These are phyloP conservation scores for Diarsia rubi DNA, from an alignment of 2,888 invertebrate genomes.

Conservation along the genomic window DNA sequence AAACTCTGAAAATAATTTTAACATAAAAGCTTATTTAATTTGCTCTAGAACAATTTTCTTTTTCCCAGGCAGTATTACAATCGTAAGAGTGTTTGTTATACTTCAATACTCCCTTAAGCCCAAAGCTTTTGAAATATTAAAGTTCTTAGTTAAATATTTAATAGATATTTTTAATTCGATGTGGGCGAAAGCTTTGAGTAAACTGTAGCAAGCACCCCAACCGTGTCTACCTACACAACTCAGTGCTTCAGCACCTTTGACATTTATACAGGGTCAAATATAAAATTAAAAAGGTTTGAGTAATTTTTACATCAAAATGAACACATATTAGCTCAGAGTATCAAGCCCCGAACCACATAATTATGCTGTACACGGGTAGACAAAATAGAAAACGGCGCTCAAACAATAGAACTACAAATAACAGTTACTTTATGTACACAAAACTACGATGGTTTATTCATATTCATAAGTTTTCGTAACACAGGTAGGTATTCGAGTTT, in stretches of 20 bases:
- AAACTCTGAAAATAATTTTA: not conserved
- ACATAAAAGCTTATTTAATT: slow-evolving; percentile 2
- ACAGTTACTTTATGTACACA: slow-evolving; percentile 9
- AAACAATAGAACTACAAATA: slow-evolving; percentile 21
- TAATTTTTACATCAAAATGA: slow-evolving; percentile 3
- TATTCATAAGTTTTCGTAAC: slow-evolving; percentile 38
- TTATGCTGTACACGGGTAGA: not conserved
- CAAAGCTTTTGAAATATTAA: slow-evolving; percentile 18
- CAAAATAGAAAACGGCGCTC: not conserved
- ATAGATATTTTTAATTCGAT: slow-evolving; percentile 31
- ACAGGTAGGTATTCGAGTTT: slow-evolving; percentile 27
- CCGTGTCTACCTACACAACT: slow-evolving; percentile 13
- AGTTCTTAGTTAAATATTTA: slow-evolving; percentile 20
- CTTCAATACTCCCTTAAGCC: slow-evolving; percentile 9
- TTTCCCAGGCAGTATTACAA: not conserved
- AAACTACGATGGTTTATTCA: slow-evolving; percentile 31
- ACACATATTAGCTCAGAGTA: not conserved
- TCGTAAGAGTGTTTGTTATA: slow-evolving; percentile 5
- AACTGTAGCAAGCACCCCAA: slow-evolving; percentile 8
- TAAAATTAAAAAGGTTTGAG: slow-evolving; percentile 27
- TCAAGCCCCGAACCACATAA: not conserved
- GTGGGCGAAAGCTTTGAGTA: slow-evolving; percentile 40
- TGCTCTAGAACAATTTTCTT: not conserved
- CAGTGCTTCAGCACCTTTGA: slow-evolving; percentile 33
- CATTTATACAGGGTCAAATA: slow-evolving; percentile 38